Evolutionary conservation across 2,797 vertebrate genomes (phyloP).

Genomic region (Rallus crepitans): DNA sequence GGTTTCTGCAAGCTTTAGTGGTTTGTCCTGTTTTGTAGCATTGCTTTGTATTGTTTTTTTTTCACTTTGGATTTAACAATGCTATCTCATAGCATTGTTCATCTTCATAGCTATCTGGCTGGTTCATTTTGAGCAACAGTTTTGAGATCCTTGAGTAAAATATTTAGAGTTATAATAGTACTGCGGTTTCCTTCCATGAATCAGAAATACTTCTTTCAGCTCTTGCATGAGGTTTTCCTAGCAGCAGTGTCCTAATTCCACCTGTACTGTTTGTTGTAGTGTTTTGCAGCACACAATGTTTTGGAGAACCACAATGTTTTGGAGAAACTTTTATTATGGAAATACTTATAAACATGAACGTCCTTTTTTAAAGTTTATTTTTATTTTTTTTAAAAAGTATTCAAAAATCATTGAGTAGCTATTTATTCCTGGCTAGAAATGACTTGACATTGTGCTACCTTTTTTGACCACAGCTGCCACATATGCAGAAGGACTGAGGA

Average conservation of each 20-base stretch:
- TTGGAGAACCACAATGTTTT: neutral
- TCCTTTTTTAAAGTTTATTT: neutral
- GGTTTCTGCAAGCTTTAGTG: neutral
- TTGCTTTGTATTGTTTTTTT: neutral
- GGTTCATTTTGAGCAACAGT: accelerated
- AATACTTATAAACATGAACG: neutral
- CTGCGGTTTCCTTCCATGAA: neutral
- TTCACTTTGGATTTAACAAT: neutral
- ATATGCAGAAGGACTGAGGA: neutral
- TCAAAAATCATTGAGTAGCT: conserved; percentile 16
- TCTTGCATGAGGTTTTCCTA: neutral
- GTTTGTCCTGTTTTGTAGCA: neutral
- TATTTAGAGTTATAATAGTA: neutral
- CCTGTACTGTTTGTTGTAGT: neutral
- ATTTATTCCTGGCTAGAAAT: conserved; percentile 23
- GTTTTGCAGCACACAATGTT: neutral
- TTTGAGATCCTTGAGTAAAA: neutral
- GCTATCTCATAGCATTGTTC: neutral
- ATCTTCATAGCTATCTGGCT: neutral
- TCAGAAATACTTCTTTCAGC: neutral
- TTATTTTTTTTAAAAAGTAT: neutral
- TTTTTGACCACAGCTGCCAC: neutral
- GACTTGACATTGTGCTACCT: neutral
- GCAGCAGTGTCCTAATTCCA: neutral
- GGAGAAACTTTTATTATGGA: neutral